Percentiles rank a stretch among this genome's conserved stretches.
Evolutionary conservation across 1,140 invertebrate species (phyloP).

Genomic region (Ceratitis capitata): DNA sequence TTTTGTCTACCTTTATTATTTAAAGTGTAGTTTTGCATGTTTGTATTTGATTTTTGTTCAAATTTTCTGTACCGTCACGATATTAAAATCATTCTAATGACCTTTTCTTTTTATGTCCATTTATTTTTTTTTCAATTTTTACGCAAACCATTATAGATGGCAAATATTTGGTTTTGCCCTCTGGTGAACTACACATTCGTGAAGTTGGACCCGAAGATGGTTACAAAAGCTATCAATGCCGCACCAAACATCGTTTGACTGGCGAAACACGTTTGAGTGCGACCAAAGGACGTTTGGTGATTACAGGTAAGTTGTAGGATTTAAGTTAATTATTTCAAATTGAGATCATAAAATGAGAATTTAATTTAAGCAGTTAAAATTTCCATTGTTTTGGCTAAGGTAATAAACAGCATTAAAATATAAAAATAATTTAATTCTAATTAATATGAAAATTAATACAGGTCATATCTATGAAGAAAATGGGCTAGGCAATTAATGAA

Average conservation of each 20-base stretch:
- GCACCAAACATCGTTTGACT: slow-evolving; percentile 92
- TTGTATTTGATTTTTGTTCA: background rate
- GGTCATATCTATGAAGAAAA: no score
- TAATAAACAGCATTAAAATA: no score
- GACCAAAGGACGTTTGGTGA: slow-evolving; percentile 91
- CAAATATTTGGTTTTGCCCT: slow-evolving; percentile 92
- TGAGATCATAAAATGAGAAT: background rate
- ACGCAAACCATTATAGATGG: slow-evolving; percentile 80
- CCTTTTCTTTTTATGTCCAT: background rate
- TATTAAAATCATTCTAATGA: background rate
- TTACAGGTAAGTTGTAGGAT: slow-evolving; percentile 83
- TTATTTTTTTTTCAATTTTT: no score
- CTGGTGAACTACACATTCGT: slow-evolving; percentile 91
- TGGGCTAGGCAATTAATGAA: no score
- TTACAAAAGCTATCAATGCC: slow-evolving; percentile 92
- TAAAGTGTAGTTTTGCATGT: background rate
- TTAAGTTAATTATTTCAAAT: background rate
- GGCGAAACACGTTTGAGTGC: slow-evolving; percentile 92
- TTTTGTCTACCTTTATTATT: background rate
- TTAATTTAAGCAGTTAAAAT: background rate
- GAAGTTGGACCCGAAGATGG: slow-evolving; percentile 93
- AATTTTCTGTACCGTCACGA: background rate
- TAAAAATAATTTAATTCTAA: no score
- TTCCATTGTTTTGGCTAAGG: no score
- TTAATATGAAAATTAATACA: no score